phyloP scores from a whole-genome alignment of 2,888 invertebrate genomes.

The Chrysotoxum bicinctum region DNA sequence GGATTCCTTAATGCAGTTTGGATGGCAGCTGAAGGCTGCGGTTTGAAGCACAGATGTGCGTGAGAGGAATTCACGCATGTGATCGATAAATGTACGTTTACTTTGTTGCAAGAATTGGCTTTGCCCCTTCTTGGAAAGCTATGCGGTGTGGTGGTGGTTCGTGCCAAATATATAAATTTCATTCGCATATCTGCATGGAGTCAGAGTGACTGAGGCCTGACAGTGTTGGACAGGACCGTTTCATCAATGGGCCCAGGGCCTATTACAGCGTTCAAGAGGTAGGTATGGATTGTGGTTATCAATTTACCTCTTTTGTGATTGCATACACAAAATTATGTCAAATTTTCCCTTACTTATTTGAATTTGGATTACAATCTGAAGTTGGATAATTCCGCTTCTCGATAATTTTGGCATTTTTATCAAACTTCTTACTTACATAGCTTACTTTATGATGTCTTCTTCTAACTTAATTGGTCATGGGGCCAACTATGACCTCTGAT shows the following conservation, averaged over 20 bases:
- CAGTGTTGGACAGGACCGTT: not conserved
- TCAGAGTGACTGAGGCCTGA: not conserved
- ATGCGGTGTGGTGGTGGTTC: conserved; percentile 13
- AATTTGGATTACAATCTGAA: too few species aligned
- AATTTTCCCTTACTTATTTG: too few species aligned
- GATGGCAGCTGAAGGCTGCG: conserved; percentile 41
- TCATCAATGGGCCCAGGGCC: not conserved
- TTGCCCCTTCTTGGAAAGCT: conserved; percentile 56
- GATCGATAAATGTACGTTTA: not conserved
- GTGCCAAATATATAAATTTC: conserved; percentile 61
- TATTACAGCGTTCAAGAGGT: not conserved
- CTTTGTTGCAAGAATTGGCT: conserved; percentile 9
- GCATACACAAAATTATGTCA: too few species aligned
- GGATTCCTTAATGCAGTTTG: not conserved
- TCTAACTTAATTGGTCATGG: too few species aligned
- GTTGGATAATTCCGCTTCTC: too few species aligned
- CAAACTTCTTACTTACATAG: too few species aligned
- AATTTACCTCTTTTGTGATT: too few species aligned
- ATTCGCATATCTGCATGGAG: conserved; percentile 52
- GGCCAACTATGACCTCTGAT: too few species aligned
- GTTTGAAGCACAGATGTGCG: conserved; percentile 53
- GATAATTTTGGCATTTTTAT: too few species aligned
- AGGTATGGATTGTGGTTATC: not conserved
- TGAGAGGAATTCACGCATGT: conserved; percentile 53
- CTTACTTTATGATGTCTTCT: too few species aligned